phyloP scores from a whole-genome alignment of 2,888 invertebrate species.

The Bombyx huttoni region DNA sequence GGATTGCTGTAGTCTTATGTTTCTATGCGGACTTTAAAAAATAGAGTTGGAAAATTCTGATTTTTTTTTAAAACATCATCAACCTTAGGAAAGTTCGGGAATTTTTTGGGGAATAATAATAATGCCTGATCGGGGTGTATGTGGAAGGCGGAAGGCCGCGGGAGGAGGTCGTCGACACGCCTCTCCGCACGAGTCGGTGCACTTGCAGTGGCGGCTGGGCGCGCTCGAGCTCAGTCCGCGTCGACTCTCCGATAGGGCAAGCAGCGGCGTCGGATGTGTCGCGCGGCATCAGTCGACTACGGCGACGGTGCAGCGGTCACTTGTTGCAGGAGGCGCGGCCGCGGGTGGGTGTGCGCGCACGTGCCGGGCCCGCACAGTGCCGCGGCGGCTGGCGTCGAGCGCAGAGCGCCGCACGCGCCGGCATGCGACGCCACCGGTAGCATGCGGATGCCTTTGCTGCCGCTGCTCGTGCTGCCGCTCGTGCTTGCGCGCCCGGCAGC shows the following conservation, averaged over 20 bases:
- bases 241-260: conserved; percentile 44
- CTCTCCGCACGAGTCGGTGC: conserved; percentile 24
- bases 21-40: not conserved
- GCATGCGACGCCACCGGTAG: conserved; percentile 58
- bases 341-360: conserved; percentile 24
- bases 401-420: conserved; percentile 49
- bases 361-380: conserved; percentile 25
- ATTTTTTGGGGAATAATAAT: not conserved
- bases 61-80: not conserved
- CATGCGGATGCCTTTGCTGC: conserved; percentile 67
- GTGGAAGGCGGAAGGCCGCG: conserved; percentile 24
- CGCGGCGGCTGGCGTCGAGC: conserved; percentile 37
- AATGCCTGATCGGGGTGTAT: not conserved
- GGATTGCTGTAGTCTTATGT: not conserved
- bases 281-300: conserved; percentile 20
- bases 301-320: conserved; percentile 23
- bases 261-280: conserved; percentile 25
- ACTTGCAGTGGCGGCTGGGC: conserved; percentile 28
- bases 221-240: conserved; percentile 37
- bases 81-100: not conserved
- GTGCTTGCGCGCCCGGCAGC: conserved; percentile 63
- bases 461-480: conserved; percentile 65
- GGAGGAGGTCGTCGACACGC: conserved; percentile 31
- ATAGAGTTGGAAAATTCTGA: too few species aligned
- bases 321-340: conserved; percentile 28